Base-by-base conservation (phyloP, 2,797 vertebrate species). In the Agapornis canus region DNA sequence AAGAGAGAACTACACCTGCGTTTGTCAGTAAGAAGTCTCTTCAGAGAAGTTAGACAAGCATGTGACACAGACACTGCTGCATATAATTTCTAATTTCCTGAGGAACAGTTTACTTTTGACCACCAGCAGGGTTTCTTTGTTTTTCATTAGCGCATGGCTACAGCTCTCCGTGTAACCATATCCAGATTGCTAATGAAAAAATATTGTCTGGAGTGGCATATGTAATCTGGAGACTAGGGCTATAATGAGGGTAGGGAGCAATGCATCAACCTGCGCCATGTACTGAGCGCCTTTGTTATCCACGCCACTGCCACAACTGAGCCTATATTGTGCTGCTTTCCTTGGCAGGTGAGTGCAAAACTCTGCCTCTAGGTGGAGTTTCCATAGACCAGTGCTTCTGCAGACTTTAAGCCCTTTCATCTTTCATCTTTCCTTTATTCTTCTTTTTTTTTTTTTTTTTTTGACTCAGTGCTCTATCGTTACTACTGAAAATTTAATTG, bases 151-250 rank as follows among this genome's bases (percentile, higher is more conserved):
- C 65, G 65, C 49, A 70, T 21, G 83, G 40, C 78, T 95, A 66
- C 71, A 93, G 78, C 82, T 83, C 54, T 92, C 66, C 39, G 13
- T 76, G 88, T 95, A 96, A 95, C 90, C 64, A 42, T 73, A 94
- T 84, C 88, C 94, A 96, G 85, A 96, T 82, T 95, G 65, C 88
- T 90, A 93, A 95, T 82, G 90, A 72, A 95, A 93, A 96, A 86
- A 86, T 90, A 82, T 37, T 88, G 77, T 89, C 82, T 59, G 69
- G 83, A 95, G 75, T 89, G 63, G 5, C 48, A 82, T 57, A 18
- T 13, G 66, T 56, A 77, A 70, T 76, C 77, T 92, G 88, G 73
- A 86, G 66, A 45, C 22, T 25, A 17, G 2, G 57, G 9, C 26
- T 69, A 92, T 89, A 73, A 91, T 27, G 65, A 91, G 54, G 40